Evolutionary conservation across 1,140 invertebrate genomes (phyloP), one percentile per base, ranked within the genome.

Genomic region (Diuraphis noxia): DNA sequence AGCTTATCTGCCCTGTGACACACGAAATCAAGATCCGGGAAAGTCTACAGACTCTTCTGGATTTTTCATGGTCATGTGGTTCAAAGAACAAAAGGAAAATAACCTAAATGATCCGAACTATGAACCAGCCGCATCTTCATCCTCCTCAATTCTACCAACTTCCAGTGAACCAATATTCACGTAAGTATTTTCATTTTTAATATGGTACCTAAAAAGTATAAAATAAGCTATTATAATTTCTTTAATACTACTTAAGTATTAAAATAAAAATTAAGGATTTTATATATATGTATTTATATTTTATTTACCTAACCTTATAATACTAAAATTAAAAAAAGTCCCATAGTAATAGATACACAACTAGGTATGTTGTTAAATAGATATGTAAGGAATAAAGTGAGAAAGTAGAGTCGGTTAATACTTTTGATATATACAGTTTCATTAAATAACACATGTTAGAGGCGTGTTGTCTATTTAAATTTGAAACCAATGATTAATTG

Each of bases 31-130:
- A 19, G 52, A 41, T 25, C 5, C 1, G 23, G 38, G 36, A 17
- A 63, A 30, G 30, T 56, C 52, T 25, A 30, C 13, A 17, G 86
- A 63, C 1, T 38, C 49, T 30, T 56, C 52, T 1, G 86, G 86
- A 38, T 88, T 88, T 88, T 88, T 63, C 49, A 88, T 88, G 86
- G 86, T 88, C 2, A 88, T 88, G 86, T 88, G 86, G 86, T 88
- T 88, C 25, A 63, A n/a, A 88, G 86, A 88, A 19, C 86, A 21
- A 25, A 56, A 88, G 10, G 85, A 87, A 38, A 36, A 30, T 4
- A 41, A 38, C 23, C 21, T 34, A 4, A 25, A 56, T 17, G 85
- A 87, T 25, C 46, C 13, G 17, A 56, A 1, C 17, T 88, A 63
- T 52, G 86, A n/a, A 13, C 86, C 30, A 41, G 2, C 49, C 9